Conservation (phyloP, 2,797 vertebrate species). For the Phalloptychus januarius region DNA sequence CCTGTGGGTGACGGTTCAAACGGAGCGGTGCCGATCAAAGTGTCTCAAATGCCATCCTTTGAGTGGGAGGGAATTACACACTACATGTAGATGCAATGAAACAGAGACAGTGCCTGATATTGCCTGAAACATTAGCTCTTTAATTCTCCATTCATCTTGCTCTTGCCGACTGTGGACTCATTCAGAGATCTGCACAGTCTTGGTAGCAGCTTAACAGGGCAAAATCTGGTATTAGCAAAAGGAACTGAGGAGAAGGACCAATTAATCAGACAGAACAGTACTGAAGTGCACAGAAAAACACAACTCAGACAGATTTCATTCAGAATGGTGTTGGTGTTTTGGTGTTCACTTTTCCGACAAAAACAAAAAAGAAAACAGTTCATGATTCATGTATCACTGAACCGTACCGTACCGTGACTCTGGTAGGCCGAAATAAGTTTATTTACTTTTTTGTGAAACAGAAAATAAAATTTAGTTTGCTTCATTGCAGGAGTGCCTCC, state of each 20-base stretch:
- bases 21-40: constrained; percentile 62
- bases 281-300: constrained; percentile 70
- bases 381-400: constrained; percentile 58
- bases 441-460: constrained; percentile 61
- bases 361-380: constrained; percentile 68
- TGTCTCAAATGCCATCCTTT: constrained; percentile 60
- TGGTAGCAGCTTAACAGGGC: constrained; percentile 84
- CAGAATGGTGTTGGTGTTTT: constrained; percentile 75
- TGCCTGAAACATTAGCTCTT: constrained; percentile 75
- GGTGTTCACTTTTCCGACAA: constrained; percentile 71
- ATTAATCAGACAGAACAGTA: constrained; percentile 76
- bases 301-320: constrained; percentile 74
- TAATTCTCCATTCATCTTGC: constrained; percentile 60
- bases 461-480: constrained; percentile 34
- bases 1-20: constrained; percentile 64
- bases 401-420: constrained; percentile 52
- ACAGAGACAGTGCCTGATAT: constrained; percentile 72
- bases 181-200: constrained; percentile 78
- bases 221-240: constrained; percentile 81
- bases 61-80: constrained; percentile 64
- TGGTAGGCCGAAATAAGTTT: constrained; percentile 51
- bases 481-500: constrained; percentile 1
- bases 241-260: constrained; percentile 74
- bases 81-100: constrained; percentile 64
- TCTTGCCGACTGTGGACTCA: constrained; percentile 71